These are phyloP conservation scores for Eriosoma lanigerum DNA, from an alignment of 1,140 invertebrate genomes.

Conservation along the genomic window DNA sequence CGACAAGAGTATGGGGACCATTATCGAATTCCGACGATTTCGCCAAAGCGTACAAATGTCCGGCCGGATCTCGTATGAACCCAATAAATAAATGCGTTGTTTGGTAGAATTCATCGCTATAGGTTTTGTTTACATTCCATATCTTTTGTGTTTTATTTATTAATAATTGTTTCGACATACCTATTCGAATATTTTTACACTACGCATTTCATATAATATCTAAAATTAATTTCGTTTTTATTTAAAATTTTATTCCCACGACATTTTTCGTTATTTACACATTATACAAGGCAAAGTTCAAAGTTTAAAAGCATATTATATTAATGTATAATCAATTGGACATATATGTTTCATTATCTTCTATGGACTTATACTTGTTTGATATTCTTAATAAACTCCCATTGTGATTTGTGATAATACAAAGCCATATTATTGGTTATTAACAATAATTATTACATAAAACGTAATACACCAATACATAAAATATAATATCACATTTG, in stretches of 20 bases:
- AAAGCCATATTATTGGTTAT: background rate
- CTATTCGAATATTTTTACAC: too few species aligned
- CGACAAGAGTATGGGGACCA: constrained; percentile 86
- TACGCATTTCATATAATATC: too few species aligned
- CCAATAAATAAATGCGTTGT: constrained; percentile 87
- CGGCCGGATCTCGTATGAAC: constrained; percentile 78
- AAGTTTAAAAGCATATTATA: background rate
- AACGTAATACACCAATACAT: too few species aligned
- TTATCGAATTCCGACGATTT: constrained; percentile 92
- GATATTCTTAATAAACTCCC: constrained; percentile 6
- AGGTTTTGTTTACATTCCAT: constrained; percentile 29
- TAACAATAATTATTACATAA: too few species aligned
- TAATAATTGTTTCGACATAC: too few species aligned
- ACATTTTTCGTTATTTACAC: constrained; percentile 21
- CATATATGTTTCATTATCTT: background rate
- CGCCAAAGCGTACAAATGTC: constrained; percentile 78
- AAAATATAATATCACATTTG: too few species aligned
- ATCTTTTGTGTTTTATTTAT: background rate
- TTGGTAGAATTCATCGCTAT: constrained; percentile 69
- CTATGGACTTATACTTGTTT: background rate
- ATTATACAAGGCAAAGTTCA: constrained; percentile 15
- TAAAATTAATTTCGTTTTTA: too few species aligned
- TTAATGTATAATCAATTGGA: background rate
- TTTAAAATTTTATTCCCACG: constrained; percentile 21
- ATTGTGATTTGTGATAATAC: background rate